Conservation (phyloP, 1,140 invertebrate genomes). For the Pteromalus puparum region DNA sequence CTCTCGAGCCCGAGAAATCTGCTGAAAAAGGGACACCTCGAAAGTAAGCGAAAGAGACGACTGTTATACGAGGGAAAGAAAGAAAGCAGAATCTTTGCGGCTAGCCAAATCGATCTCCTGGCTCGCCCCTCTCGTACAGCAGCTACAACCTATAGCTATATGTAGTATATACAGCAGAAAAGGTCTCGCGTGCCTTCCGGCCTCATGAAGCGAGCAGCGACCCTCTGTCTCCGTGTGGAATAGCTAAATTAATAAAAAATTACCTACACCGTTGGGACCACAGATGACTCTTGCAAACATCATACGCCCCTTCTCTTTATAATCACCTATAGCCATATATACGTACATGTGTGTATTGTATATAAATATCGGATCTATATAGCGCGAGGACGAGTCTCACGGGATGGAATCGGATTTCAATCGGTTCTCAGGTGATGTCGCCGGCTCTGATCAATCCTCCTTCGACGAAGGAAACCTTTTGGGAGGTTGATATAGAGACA, state of each 20-base stretch:
- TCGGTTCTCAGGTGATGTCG: constrained; percentile 37
- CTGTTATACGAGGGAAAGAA: background rate
- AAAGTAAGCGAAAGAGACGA: background rate
- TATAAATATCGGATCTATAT: background rate
- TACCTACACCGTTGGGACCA: too few species aligned
- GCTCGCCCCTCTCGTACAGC: too few species aligned
- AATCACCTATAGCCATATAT: background rate
- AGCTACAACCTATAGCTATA: too few species aligned
- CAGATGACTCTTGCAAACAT: too few species aligned
- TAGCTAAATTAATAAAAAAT: too few species aligned
- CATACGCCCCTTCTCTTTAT: background rate
- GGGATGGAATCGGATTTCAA: constrained; percentile 38
- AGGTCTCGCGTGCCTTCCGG: background rate
- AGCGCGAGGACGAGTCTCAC: background rate
- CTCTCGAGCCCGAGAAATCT: background rate
- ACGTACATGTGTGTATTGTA: background rate
- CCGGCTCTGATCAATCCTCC: background rate
- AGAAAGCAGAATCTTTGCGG: background rate
- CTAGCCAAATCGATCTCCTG: background rate
- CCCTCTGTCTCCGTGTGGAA: too few species aligned
- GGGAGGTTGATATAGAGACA: background rate
- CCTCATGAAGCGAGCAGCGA: too few species aligned
- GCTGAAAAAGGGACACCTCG: background rate
- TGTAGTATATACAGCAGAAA: background rate
- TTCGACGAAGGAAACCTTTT: constrained; percentile 8